A percentile compares a stretch with the other conserved stretches of the same genome.
phyloP scores from a whole-genome alignment of 1,140 invertebrate genomes.

The Drosophila albomicans region DNA sequence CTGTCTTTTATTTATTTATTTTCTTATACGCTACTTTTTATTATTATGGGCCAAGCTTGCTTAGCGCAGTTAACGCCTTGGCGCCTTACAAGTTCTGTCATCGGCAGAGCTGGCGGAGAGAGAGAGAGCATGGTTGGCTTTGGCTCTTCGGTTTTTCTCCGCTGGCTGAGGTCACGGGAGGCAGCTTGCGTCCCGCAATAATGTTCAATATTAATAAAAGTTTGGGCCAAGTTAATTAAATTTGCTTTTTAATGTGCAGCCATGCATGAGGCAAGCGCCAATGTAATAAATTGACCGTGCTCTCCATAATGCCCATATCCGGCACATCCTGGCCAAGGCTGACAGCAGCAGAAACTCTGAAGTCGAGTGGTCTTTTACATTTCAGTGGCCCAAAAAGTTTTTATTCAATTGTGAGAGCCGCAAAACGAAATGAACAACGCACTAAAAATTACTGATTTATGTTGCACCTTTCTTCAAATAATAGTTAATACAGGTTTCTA shows the following conservation, averaged over 20 bases:
- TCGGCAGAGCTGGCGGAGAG: background rate
- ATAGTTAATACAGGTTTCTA: no score
- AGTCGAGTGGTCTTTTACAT: slow-evolving; percentile 26
- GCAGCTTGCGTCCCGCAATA: slow-evolving; percentile 58
- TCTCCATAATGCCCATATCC: slow-evolving; percentile 63
- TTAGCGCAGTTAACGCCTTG: slow-evolving; percentile 68
- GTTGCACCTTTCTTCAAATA: background rate
- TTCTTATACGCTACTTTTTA: slow-evolving; percentile 78
- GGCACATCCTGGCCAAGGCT: slow-evolving; percentile 30
- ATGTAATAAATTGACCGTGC: slow-evolving; percentile 78
- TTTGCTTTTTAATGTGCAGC: slow-evolving; percentile 79
- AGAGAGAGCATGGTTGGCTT: background rate
- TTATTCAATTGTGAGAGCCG: slow-evolving; percentile 4
- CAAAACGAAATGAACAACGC: slow-evolving; percentile 36
- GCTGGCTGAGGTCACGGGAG: background rate
- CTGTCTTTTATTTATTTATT: slow-evolving; percentile 82
- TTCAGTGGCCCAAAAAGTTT: slow-evolving; percentile 26
- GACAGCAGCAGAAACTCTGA: slow-evolving; percentile 19
- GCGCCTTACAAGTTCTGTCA: background rate
- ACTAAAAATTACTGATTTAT: slow-evolving; percentile 27
- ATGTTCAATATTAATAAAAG: slow-evolving; percentile 81
- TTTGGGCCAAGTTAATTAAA: slow-evolving; percentile 82
- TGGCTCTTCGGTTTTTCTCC: background rate
- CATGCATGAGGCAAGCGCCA: slow-evolving; percentile 73
- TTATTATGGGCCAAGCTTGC: slow-evolving; percentile 69